Evolutionary conservation across 2,888 invertebrate genomes (phyloP).

Genomic region (Zygogramma bicolorata): DNA sequence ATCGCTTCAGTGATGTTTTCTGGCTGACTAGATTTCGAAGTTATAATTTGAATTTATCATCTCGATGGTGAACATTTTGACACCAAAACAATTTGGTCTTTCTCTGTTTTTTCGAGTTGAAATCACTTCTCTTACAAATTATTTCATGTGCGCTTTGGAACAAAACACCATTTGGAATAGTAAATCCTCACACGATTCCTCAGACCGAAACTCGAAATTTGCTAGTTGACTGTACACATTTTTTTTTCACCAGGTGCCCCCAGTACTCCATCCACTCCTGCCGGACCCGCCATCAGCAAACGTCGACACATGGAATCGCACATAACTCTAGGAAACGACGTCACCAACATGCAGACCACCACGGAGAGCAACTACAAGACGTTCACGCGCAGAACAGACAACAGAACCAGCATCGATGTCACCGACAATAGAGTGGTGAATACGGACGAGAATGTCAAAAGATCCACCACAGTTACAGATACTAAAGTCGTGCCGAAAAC

Average conservation of each 20-base stretch:
- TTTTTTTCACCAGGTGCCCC: conserved; percentile 44
- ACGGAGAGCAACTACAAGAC: conserved; percentile 72
- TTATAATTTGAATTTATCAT: too few species aligned
- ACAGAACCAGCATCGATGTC: conserved; percentile 40
- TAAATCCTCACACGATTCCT: too few species aligned
- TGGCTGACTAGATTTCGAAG: too few species aligned
- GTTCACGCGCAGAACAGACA: conserved; percentile 57
- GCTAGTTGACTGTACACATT: too few species aligned
- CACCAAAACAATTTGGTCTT: too few species aligned
- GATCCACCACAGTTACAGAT: conserved; percentile 35
- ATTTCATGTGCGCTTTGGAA: too few species aligned
- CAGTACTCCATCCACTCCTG: conserved; percentile 66
- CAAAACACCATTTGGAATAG: too few species aligned
- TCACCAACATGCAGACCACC: conserved; percentile 69
- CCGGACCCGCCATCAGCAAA: conserved; percentile 66
- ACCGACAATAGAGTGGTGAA: conserved; percentile 44
- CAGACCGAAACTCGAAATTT: too few species aligned
- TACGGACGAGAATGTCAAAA: conserved; percentile 2
- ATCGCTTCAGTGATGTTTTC: too few species aligned
- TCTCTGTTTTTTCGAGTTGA: too few species aligned
- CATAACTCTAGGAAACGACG: conserved; percentile 73
- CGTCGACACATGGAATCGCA: conserved; percentile 77
- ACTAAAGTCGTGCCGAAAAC: conserved; percentile 46
- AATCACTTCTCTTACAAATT: too few species aligned
- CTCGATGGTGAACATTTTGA: too few species aligned